These are phyloP conservation scores for Istiophorus platypterus DNA, from an alignment of 2,113 vertebrate genomes.

Conservation along the genomic window DNA sequence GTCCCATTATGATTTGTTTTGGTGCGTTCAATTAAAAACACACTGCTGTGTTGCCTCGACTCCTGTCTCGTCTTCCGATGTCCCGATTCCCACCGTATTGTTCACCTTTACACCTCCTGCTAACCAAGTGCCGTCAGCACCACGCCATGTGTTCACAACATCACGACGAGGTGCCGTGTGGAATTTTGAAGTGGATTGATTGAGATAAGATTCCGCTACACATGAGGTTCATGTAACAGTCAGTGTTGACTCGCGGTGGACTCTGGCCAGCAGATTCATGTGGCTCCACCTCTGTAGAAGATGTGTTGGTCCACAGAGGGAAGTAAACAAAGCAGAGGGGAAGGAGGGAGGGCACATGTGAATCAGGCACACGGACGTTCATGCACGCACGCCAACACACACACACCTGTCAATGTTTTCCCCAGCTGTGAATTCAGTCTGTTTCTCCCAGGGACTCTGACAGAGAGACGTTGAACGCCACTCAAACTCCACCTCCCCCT, in stretches of 20 bases:
- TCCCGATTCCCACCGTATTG: neutral
- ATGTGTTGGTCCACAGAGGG: conserved; percentile 54
- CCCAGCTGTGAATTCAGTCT: conserved; percentile 63
- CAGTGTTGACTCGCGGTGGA: conserved; percentile 30
- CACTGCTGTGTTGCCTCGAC: neutral
- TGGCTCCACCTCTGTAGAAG: conserved; percentile 32
- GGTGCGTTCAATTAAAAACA: too few relatives aligned
- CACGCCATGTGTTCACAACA: neutral
- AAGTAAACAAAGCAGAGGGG: conserved; percentile 58
- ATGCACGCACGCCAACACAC: conserved; percentile 18
- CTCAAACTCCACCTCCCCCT: neutral
- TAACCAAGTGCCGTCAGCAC: neutral
- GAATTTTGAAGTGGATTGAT: neutral
- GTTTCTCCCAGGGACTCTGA: conserved; percentile 53
- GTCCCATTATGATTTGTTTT: neutral
- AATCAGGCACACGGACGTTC: conserved; percentile 17
- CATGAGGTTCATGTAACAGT: conserved; percentile 30
- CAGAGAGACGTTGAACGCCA: conserved; percentile 39
- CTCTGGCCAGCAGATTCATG: conserved; percentile 50
- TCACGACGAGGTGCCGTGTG: conserved; percentile 22
- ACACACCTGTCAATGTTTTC: conserved; percentile 62
- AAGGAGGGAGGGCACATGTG: conserved; percentile 26
- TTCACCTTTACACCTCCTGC: conserved; percentile 49
- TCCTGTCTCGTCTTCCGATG: neutral
- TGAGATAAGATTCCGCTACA: conserved; percentile 47